These are phyloP conservation scores for Solea solea DNA, from an alignment of 2,113 vertebrate species.

Conservation along the genomic window DNA sequence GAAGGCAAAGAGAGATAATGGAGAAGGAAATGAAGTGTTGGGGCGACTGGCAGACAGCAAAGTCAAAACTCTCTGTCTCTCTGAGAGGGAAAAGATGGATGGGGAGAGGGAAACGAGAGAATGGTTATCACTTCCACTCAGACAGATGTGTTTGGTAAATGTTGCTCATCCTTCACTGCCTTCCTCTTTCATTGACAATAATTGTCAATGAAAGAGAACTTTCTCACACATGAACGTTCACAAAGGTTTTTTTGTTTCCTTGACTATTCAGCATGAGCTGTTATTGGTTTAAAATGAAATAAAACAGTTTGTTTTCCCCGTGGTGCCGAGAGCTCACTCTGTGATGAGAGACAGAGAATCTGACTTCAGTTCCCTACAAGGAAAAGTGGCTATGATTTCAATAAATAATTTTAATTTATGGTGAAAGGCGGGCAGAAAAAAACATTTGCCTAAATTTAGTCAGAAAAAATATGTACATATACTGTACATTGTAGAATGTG, in stretches of 20 bases:
- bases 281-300: slow-evolving; percentile 12
- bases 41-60: slow-evolving; percentile 25
- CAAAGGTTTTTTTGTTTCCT: not conserved
- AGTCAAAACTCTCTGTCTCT: slow-evolving; percentile 47
- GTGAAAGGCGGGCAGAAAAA: not conserved
- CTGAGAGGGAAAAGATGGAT: slow-evolving; percentile 35
- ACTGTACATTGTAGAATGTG: too few species aligned
- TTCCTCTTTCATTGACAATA: not conserved
- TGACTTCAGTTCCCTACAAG: slow-evolving; percentile 12
- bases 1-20: slow-evolving; percentile 36
- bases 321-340: not conserved
- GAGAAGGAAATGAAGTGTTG: slow-evolving; percentile 30
- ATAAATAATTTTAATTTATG: not conserved
- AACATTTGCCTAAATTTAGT: not conserved
- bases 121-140: not conserved
- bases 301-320: slow-evolving; percentile 15
- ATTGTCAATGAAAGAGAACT: too few species aligned
- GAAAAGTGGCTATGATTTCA: not conserved
- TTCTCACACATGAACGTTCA: not conserved
- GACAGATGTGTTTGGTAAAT: not conserved
- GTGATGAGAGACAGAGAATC: slow-evolving; percentile 8
- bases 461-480: not conserved
- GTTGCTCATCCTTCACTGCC: slow-evolving; percentile 12
- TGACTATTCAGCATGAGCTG: not conserved
- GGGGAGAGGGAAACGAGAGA: slow-evolving; percentile 16